Conservation (phyloP, 2,797 vertebrate genomes). For the Columba guinea region DNA sequence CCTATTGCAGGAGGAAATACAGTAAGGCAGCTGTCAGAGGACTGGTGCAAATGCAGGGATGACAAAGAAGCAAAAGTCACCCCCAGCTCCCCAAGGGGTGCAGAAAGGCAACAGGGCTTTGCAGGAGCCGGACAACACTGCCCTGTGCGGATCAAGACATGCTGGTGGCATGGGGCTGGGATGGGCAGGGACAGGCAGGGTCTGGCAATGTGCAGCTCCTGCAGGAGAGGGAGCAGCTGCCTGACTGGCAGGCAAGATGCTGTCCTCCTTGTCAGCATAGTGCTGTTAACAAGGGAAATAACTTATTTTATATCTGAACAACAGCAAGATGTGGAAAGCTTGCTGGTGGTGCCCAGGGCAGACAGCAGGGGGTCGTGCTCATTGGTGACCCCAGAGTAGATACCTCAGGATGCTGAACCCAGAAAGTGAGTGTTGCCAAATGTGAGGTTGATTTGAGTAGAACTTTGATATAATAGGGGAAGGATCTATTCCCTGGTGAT, state of each 20-base stretch:
- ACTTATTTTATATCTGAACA: background rate
- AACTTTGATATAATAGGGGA: background rate
- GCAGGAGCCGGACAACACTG: background rate
- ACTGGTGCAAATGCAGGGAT: background rate
- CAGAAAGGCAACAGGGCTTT: background rate
- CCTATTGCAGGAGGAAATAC: background rate
- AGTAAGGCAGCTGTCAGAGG: no score
- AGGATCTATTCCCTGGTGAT: background rate
- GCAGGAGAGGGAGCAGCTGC: background rate
- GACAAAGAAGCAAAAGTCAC: background rate
- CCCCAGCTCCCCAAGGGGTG: rapidly evolving
- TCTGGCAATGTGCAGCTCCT: background rate
- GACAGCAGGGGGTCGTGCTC: rapidly evolving
- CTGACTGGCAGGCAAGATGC: background rate
- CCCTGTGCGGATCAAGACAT: rapidly evolving
- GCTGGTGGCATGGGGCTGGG: rapidly evolving
- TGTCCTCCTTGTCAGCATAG: rapidly evolving
- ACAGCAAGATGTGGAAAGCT: background rate
- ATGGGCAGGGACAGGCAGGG: rapidly evolving
- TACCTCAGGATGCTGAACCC: background rate
- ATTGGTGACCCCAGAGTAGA: background rate
- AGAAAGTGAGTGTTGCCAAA: background rate
- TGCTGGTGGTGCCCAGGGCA: rapidly evolving
- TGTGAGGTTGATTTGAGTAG: background rate
- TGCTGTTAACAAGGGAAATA: rapidly evolving